Evolutionary conservation across 2,888 invertebrate species (phyloP), one percentile per base, ranked within the genome.

Genomic region (Eupithecia exiguata): DNA sequence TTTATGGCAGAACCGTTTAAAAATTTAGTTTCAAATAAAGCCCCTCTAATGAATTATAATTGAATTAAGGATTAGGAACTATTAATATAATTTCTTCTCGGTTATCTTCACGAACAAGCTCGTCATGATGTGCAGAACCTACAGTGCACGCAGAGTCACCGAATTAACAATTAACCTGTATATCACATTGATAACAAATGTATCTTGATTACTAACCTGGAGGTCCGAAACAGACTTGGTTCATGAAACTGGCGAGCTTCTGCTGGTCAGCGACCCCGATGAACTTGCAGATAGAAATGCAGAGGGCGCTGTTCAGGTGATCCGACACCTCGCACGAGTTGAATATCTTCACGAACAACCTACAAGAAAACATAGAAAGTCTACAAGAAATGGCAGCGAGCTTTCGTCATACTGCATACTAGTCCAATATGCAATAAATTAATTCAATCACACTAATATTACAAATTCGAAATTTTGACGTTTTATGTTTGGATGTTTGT

Each of bases 301-400:
- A 94, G 0, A 94, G 85, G 1, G 87, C 82, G 74, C 87, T 88
- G 78, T 86, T 91, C 35, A 89, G 73, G 46, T 78, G 74, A 30
- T 94, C 94, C 0, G 88, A 83, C 40, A 83, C 87, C 70, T 94
- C 94, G 72, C 95, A 94, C 3, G 90, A 90, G 1, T 83, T 83
- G 80, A 94, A 94, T 79, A 94, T 93, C 82, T 93, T 94, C 74
- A 92, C 90, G 80, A 95, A 94, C 16, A 94, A 82, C 75, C 95
- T 95, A 78, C 36, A 76, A 77, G 1, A 58, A 12, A 25, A 58
- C 12, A 25, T 68, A 9, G 68, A 65, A 72, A 61, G 14, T 25
- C 25, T 58, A 14, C 25, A 58, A 25, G 58, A 58, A 58, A 58
- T 58, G 25, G 12, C 25, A 5, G 58, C 25, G 25, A 58, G 58